Evolutionary conservation across 2,888 invertebrate species (phyloP).

Genomic region (Pimpla rufipes): DNA sequence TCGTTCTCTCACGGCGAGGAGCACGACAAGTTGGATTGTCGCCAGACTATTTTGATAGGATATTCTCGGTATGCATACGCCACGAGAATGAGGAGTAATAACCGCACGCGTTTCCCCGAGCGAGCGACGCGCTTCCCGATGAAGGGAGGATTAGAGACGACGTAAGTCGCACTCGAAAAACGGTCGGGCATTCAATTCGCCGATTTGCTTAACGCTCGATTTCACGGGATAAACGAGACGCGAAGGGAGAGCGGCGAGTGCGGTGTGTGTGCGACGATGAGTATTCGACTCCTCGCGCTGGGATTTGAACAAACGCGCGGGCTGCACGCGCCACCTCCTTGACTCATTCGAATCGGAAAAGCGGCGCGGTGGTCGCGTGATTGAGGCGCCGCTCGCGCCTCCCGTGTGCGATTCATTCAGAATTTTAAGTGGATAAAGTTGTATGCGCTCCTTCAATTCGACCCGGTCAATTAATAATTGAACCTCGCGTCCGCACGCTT

Average conservation of each 20-base stretch:
- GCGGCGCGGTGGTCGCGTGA: slow-evolving; percentile 51
- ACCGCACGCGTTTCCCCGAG: slow-evolving; percentile 39
- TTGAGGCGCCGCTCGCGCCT: slow-evolving; percentile 41
- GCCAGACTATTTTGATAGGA: slow-evolving; percentile 53
- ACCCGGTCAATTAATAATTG: slow-evolving; percentile 81
- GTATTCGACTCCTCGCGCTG: slow-evolving; percentile 54
- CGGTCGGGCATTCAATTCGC: slow-evolving; percentile 37
- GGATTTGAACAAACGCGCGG: slow-evolving; percentile 53
- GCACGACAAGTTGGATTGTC: slow-evolving; percentile 39
- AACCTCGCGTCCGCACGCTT: slow-evolving; percentile 70
- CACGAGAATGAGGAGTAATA: slow-evolving; percentile 34
- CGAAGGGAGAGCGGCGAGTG: slow-evolving; percentile 26
- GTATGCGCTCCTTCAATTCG: slow-evolving; percentile 69
- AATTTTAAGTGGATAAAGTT: slow-evolving; percentile 78
- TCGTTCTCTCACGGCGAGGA: slow-evolving; percentile 9
- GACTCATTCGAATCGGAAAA: slow-evolving; percentile 51
- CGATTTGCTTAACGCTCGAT: slow-evolving; percentile 59
- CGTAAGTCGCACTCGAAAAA: slow-evolving; percentile 27
- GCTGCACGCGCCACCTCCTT: slow-evolving; percentile 47
- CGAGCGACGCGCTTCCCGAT: background rate
- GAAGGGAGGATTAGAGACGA: background rate
- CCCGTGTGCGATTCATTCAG: slow-evolving; percentile 69
- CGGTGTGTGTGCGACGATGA: slow-evolving; percentile 24
- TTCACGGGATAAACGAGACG: slow-evolving; percentile 55
- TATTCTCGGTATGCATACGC: slow-evolving; percentile 46